These are phyloP conservation scores for Drosophila lini DNA, from an alignment of 1,140 invertebrate genomes.

Conservation along the genomic window DNA sequence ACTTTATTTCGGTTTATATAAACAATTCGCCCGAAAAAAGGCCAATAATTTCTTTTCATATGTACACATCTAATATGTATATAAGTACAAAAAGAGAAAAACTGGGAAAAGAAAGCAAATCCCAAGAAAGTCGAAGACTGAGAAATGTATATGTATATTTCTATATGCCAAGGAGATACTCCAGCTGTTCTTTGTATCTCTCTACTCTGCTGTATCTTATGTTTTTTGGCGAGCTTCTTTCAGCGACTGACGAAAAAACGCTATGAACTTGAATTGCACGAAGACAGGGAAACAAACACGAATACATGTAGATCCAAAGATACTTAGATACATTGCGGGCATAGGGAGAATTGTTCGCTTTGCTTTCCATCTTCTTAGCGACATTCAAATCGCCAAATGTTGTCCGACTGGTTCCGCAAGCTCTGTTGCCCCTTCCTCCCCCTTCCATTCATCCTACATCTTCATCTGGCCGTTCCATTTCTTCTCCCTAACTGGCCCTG, in stretches of 20 bases:
- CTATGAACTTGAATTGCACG: constrained; percentile 63
- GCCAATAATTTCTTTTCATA: constrained; percentile 5
- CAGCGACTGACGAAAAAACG: constrained; percentile 35
- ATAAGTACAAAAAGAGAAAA: constrained; percentile 2
- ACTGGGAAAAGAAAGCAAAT: constrained; percentile 33
- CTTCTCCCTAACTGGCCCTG: constrained; percentile 37
- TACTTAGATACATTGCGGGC: constrained; percentile 24
- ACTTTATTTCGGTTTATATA: constrained; percentile 22
- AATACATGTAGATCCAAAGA: constrained; percentile 14
- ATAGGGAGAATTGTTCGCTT: constrained; percentile 22
- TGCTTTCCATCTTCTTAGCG: constrained; percentile 44
- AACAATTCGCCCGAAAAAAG: constrained; percentile 15
- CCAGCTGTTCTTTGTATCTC: constrained; percentile 19
- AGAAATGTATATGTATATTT: constrained; percentile 28
- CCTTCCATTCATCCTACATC: neutral
- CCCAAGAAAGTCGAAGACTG: constrained; percentile 14
- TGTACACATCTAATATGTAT: neutral
- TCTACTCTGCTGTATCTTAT: constrained; percentile 1
- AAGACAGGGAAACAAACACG: constrained; percentile 11
- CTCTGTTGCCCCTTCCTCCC: neutral
- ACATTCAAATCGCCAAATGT: constrained; percentile 46
- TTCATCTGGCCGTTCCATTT: constrained; percentile 1
- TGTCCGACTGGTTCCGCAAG: constrained; percentile 46
- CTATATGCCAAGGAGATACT: constrained; percentile 2
- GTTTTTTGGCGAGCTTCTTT: constrained; percentile 22